These are phyloP conservation scores for Cataglyphis livida DNA, from an alignment of 2,888 invertebrate genomes.

Conservation along the genomic window DNA sequence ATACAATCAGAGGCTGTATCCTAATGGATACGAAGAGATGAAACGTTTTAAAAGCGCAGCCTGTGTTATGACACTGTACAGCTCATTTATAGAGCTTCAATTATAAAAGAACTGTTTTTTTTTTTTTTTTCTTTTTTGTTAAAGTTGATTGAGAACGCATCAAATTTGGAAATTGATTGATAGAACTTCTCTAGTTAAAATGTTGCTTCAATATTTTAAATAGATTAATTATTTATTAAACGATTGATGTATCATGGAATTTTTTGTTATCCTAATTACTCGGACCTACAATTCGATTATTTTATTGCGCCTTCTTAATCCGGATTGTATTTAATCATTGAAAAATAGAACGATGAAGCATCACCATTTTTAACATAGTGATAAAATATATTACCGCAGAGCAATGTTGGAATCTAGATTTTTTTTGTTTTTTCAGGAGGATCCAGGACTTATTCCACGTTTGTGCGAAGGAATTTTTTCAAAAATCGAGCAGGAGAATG, in stretches of 20 bases:
- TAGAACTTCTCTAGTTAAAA: slow-evolving; percentile 30
- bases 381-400: too few relatives aligned
- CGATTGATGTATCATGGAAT: too few relatives aligned
- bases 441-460: slow-evolving; percentile 87
- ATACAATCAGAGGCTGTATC: slow-evolving; percentile 1
- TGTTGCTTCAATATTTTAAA: not conserved
- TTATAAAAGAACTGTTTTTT: slow-evolving; percentile 62
- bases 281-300: too few relatives aligned
- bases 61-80: slow-evolving; percentile 59
- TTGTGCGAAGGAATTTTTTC: slow-evolving; percentile 87
- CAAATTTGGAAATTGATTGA: slow-evolving; percentile 45
- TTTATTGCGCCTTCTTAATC: too few relatives aligned
- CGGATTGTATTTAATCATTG: too few relatives aligned
- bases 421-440: slow-evolving; percentile 80
- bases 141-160: slow-evolving; percentile 43
- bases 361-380: too few relatives aligned
- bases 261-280: too few relatives aligned
- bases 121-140: slow-evolving; percentile 10
- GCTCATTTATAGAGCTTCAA: slow-evolving; percentile 64
- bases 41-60: slow-evolving; percentile 65
- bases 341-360: too few relatives aligned
- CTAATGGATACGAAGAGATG: slow-evolving; percentile 15
- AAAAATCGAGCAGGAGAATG: slow-evolving; percentile 81
- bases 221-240: too few relatives aligned
- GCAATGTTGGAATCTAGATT: not conserved